phyloP scores from a whole-genome alignment of 2,113 vertebrate genomes.

The Apus apus region DNA sequence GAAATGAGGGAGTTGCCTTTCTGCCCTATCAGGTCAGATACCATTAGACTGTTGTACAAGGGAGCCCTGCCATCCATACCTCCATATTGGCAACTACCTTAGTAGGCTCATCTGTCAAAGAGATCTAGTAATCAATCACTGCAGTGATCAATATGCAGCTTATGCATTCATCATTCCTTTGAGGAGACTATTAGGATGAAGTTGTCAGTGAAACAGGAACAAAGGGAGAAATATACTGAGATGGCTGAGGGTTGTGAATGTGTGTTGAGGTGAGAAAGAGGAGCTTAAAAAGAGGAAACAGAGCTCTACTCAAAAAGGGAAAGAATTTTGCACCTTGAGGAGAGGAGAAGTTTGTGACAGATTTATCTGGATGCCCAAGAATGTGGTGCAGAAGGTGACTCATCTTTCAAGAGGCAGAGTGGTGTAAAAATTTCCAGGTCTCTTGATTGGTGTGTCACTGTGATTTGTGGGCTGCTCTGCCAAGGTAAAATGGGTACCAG shows the following conservation, averaged over 20 bases:
- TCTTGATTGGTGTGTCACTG: slow-evolving; percentile 87
- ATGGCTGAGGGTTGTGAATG: slow-evolving; percentile 17
- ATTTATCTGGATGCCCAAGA: slow-evolving; percentile 73
- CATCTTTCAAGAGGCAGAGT: slow-evolving; percentile 72
- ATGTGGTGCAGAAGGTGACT: slow-evolving; percentile 47
- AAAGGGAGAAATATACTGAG: slow-evolving; percentile 62
- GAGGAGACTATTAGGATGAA: slow-evolving; percentile 84
- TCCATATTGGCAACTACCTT: slow-evolving; percentile 85
- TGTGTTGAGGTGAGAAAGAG: slow-evolving; percentile 17
- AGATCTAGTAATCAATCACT: slow-evolving; percentile 84
- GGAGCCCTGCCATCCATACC: slow-evolving; percentile 77
- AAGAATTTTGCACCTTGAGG: slow-evolving; percentile 16
- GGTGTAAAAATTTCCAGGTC: slow-evolving; percentile 67
- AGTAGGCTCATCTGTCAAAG: slow-evolving; percentile 88
- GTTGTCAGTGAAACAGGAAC: slow-evolving; percentile 71
- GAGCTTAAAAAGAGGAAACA: slow-evolving; percentile 35
- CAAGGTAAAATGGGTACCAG: slow-evolving; percentile 69
- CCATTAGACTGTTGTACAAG: slow-evolving; percentile 79
- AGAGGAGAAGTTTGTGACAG: slow-evolving; percentile 68
- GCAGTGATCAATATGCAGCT: slow-evolving; percentile 90
- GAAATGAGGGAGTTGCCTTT: slow-evolving; percentile 67
- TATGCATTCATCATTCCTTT: slow-evolving; percentile 87
- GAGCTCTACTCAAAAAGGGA: neutral
- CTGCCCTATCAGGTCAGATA: slow-evolving; percentile 68
- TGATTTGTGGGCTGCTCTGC: slow-evolving; percentile 85